A percentile compares a stretch with the other conserved stretches of the same genome.
Evolutionary conservation across 1,140 invertebrate species (phyloP).

Genomic region (Sinella curviseta): DNA sequence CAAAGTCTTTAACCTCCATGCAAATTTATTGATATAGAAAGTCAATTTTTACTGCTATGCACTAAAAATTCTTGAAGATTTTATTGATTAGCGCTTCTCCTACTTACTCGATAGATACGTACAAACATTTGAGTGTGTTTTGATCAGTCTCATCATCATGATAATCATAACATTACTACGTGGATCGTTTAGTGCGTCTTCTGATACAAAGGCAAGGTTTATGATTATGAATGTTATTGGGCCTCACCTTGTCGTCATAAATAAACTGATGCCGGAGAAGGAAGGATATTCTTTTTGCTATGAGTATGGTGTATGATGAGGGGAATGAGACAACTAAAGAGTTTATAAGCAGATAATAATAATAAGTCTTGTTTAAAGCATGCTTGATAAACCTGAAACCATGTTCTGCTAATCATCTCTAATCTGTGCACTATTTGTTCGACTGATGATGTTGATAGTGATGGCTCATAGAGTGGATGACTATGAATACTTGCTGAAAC

Average conservation of each 20-base stretch:
- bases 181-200: neutral
- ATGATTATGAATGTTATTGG: constrained; percentile 11
- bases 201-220: neutral
- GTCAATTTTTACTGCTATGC: neutral
- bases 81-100: constrained; percentile 7
- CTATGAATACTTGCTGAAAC: neutral
- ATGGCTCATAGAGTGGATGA: neutral
- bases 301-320: neutral
- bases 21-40: constrained; percentile 11
- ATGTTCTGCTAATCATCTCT: neutral
- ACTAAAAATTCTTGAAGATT: neutral
- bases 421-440: constrained; percentile 1
- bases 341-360: neutral
- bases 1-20: neutral
- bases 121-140: neutral
- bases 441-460: neutral
- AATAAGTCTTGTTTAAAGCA: neutral
- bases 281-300: neutral
- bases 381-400: neutral
- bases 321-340: neutral
- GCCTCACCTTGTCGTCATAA: neutral
- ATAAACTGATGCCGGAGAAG: neutral
- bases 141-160: neutral
- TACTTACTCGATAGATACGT: neutral
- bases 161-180: neutral